These are phyloP conservation scores for Drosophila phalerata DNA, from an alignment of 2,888 invertebrate genomes.

Conservation along the genomic window DNA sequence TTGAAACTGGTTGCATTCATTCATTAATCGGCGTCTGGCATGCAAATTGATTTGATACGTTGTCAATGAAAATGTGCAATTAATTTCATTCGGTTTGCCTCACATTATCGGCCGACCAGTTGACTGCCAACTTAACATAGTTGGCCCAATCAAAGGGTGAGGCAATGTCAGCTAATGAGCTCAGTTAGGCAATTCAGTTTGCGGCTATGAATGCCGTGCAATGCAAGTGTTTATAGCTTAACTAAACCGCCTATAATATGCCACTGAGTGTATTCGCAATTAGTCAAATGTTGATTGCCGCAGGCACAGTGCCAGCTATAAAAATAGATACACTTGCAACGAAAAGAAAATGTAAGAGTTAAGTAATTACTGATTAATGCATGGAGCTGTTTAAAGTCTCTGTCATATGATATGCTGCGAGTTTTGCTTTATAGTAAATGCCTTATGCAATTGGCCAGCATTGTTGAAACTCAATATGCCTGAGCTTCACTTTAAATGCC, in stretches of 20 bases:
- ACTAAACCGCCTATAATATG: constrained; percentile 68
- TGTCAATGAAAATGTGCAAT: constrained; percentile 83
- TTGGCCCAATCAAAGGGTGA: background rate
- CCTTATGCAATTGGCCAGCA: constrained; percentile 6
- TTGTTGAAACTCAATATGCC: constrained; percentile 45
- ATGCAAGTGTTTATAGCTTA: constrained; percentile 33
- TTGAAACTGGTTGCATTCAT: constrained; percentile 52
- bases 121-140: constrained; percentile 6
- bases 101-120: constrained; percentile 56
- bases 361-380: too few relatives aligned
- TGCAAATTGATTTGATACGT: constrained; percentile 81
- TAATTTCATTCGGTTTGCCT: constrained; percentile 77
- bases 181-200: constrained; percentile 78
- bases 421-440: background rate
- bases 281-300: constrained; percentile 70
- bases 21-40: constrained; percentile 66
- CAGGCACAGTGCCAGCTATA: constrained; percentile 32
- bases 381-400: too few relatives aligned
- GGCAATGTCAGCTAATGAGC: constrained; percentile 68
- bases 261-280: constrained; percentile 62
- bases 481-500: constrained; percentile 49
- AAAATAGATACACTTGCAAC: constrained; percentile 21
- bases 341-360: too few relatives aligned
- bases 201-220: constrained; percentile 54
- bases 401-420: too few relatives aligned